Base-by-base conservation (phyloP, 2,797 vertebrate species). In the Petrocephalus schoutedeni region DNA sequence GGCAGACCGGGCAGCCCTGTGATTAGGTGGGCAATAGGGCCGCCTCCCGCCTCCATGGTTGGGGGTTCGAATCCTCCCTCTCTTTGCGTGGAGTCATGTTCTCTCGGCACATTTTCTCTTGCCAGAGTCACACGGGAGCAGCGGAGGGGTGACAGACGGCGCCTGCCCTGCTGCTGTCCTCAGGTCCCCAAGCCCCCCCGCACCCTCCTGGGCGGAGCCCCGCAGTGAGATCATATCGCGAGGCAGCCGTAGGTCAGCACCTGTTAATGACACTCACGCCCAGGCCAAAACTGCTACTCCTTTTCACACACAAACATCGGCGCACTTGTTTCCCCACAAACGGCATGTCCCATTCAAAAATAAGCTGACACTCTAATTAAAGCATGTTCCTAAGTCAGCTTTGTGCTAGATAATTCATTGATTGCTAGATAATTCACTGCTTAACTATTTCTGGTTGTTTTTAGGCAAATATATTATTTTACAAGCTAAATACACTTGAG, bases 61-160 rank as follows among this genome's bases (percentile, higher is more conserved):
- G 61, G 10, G 61, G 23, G 61, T 67, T 32, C 32, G 64, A 67
- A 32, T 67, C 10, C 64, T 28, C 28, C 64, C 64, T 4, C 4
- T 71, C 64, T 14, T 12, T 16, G 28, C 14, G 4, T 67, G 28
- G 23, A 67, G 23, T 67, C 61, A 28, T 28, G 4, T 45, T 45
- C 41, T 45, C 41, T 45, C 4, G 32, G 12, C 64, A 71, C 32
- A 12, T 28, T 16, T 28, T 23, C 12, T 61, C 21, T 86, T 1
- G 6, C 14, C 51, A 97, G 97, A 96, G n/a, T 96, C 96, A 89
- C 95, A 96, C 64, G 94, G 97, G 88, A 96, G 96, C 57, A 97
- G 96, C 88, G 97, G 97, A 90, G 96, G 97, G 91, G 94, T 96
- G 87, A 97, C 97, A 87, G 93, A 96, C 51, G 97, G 97, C 86